phyloP scores from a whole-genome alignment of 2,113 vertebrate genomes.

The Dasyornis broadbenti region DNA sequence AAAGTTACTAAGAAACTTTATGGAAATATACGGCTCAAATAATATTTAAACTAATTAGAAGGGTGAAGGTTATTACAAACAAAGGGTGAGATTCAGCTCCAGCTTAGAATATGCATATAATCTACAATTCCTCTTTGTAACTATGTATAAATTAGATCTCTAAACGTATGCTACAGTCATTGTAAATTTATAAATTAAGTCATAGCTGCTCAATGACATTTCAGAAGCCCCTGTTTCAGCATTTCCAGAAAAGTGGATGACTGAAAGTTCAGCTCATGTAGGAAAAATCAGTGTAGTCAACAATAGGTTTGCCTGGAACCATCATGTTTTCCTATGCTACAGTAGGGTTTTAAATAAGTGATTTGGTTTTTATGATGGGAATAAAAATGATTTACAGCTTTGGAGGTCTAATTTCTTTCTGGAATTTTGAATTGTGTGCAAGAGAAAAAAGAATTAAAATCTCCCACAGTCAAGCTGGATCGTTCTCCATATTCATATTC shows the following conservation, averaged over 20 bases:
- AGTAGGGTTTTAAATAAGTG: not conserved
- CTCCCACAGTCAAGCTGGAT: not conserved
- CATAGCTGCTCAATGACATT: not conserved
- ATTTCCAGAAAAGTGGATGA: not conserved
- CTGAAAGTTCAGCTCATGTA: not conserved
- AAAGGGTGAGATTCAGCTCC: not conserved
- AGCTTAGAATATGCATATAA: not conserved
- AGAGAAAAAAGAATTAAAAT: not conserved
- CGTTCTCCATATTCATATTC: not conserved
- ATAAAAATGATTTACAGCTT: not conserved
- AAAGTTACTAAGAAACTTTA: not conserved
- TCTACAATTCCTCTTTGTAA: not conserved
- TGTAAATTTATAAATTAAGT: not conserved
- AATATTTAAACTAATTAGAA: not conserved
- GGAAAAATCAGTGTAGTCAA: not conserved
- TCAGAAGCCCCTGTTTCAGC: not conserved
- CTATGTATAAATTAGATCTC: not conserved
- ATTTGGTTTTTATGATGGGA: not conserved
- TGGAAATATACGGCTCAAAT: not conserved
- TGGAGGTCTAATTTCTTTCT: not conserved
- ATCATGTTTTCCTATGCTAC: not conserved
- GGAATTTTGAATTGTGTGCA: not conserved
- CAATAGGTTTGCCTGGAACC: not conserved
- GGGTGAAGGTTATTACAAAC: not conserved
- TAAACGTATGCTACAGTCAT: not conserved